Base-by-base conservation (phyloP, 1,140 invertebrate species). In the Oedothorax gibbosus region DNA sequence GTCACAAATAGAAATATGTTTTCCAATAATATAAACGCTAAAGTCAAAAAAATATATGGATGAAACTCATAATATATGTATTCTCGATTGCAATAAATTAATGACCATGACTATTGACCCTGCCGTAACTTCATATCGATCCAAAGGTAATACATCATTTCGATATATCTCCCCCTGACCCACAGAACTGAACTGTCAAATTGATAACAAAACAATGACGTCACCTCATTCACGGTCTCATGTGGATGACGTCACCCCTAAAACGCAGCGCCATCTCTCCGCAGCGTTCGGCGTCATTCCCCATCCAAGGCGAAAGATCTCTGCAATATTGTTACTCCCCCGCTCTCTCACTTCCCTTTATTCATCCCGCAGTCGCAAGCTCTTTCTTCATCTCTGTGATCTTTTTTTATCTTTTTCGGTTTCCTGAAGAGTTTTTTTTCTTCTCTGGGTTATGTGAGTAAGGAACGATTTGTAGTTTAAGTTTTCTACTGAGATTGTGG, bases 321-420 rank as follows among this genome's bases (percentile, higher is more conserved):
- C 75, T 75, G 72, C 75, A 77, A 77, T 77, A 77, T 77, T 77
- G 62, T 35, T 60, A 77, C 75, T 60, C 60, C 75, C 75, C 12
- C 75, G 62, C 57, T 60, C 64, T 50, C 53, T 64, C 57, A 64
- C 35, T 56, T 64, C 64, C 75, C 64, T 7, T 50, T 20, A 35
- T 77, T 64, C 75, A 60, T 51, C 64, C 75, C 60, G 75, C 75
- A 77, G 35, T 64, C 21, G 21, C 57, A 60, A 10, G 21, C 51
- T 50, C 35, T 64, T 64, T 77, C 60, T 18, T 64, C 56, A 56
- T 64, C 60, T 51, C 54, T 68, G 53, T 57, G 54, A 62, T 35
- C 57, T 64, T 60, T 77, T n/a, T 60, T 14, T 51, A 5, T 56
- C 71, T 64, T 54, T 53, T 35, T 50, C 8, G 21, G 18, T 0